Percentiles rank a stretch among this genome's conserved stretches.
phyloP scores from a whole-genome alignment of 2,888 invertebrate species.

The Polydrusus pterygomalis region DNA sequence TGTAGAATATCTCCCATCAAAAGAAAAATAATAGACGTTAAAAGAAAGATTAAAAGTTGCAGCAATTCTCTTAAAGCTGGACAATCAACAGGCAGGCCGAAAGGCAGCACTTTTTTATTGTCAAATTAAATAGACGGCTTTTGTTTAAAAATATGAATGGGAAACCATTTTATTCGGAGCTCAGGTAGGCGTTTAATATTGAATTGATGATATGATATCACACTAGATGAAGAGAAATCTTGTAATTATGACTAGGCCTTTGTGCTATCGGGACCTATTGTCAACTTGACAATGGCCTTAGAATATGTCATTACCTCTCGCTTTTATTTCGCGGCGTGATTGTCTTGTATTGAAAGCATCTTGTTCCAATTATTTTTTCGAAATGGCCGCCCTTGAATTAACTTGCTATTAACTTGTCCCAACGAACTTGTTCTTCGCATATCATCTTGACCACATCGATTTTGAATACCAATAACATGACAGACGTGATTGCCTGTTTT shows the following conservation, averaged over 20 bases:
- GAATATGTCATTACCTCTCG: slow-evolving; percentile 51
- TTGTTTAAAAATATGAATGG: slow-evolving; percentile 45
- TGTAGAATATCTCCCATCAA: not conserved
- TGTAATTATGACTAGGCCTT: slow-evolving; percentile 52
- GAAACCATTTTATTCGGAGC: slow-evolving; percentile 40
- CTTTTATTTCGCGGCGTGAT: slow-evolving; percentile 50
- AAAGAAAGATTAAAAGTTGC: slow-evolving; percentile 7
- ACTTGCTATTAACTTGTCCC: slow-evolving; percentile 55
- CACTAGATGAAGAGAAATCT: slow-evolving; percentile 51
- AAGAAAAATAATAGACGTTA: not conserved
- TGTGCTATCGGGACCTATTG: slow-evolving; percentile 50
- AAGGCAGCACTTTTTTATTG: slow-evolving; percentile 25
- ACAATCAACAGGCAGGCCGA: slow-evolving; percentile 12
- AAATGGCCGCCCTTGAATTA: slow-evolving; percentile 55
- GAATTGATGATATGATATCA: slow-evolving; percentile 54
- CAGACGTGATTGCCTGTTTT: slow-evolving; percentile 55
- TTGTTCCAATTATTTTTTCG: slow-evolving; percentile 56
- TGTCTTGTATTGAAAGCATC: slow-evolving; percentile 52
- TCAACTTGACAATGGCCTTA: slow-evolving; percentile 50
- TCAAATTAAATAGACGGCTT: slow-evolving; percentile 38
- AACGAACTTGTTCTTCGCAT: slow-evolving; percentile 54
- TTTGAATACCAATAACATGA: slow-evolving; percentile 56
- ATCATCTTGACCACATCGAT: slow-evolving; percentile 56
- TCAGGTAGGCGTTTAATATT: slow-evolving; percentile 50
- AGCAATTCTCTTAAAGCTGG: not conserved